A percentile compares a stretch with the other conserved stretches of the same genome.
Conservation (phyloP, 2,797 vertebrate species). For the Netta rufina region DNA sequence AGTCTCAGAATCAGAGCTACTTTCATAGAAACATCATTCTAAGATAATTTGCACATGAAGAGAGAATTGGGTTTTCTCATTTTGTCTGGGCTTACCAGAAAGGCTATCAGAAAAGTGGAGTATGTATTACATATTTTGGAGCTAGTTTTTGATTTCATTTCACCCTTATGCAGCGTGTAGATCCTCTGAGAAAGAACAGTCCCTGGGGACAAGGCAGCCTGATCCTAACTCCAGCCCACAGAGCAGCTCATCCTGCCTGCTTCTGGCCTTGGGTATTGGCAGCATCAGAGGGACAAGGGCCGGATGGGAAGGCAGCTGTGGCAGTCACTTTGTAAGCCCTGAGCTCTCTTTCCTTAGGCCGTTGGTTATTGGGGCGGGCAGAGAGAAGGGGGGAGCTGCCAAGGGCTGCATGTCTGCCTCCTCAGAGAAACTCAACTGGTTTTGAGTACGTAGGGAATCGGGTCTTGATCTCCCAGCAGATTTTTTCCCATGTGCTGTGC, state of each 20-base stretch:
- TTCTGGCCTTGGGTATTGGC: no score
- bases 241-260: neutral
- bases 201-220: no score
- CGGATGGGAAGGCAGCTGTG: neutral
- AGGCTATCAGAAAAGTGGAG: neutral
- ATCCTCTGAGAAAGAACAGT: neutral
- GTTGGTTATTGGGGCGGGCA: neutral
- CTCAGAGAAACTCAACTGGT: neutral
- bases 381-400: neutral
- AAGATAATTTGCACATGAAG: neutral
- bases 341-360: neutral
- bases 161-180: neutral
- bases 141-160: neutral
- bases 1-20: no score
- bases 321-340: fast-evolving
- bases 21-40: neutral
- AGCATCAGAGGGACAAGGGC: neutral
- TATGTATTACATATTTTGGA: fast-evolving
- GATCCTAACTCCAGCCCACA: fast-evolving
- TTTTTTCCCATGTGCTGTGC: neutral
- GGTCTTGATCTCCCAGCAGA: neutral
- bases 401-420: neutral
- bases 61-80: neutral
- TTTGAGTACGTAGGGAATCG: neutral
- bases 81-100: neutral